Base-by-base conservation (phyloP, 2,888 invertebrate species). In the Choreutis nemorana region DNA sequence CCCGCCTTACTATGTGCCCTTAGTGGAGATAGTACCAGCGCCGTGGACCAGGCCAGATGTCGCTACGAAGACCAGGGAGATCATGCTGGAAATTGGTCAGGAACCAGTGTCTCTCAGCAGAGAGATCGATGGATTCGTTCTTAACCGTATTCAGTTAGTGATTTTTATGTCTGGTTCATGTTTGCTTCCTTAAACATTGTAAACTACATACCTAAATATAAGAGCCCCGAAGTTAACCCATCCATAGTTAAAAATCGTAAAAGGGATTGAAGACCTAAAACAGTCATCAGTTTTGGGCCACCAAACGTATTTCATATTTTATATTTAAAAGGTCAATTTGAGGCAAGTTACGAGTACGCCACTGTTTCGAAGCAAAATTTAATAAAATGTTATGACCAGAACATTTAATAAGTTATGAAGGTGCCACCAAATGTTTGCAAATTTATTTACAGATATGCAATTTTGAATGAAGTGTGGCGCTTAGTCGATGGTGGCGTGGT, bases 1-100 rank as follows among this genome's bases (percentile, higher is more conserved):
- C 64, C 97, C 97, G 3, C 97, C 97, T 0, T 97, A 97, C 63
- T 97, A 94, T 59, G 93, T 96, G 13, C 95, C 96, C 0, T 73
- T 97, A 24, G 94, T 96, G 1, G 97, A 98, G 77, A 81, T 98
- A 8, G 92, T 97, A 0, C 97, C 97, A 0, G 92, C 96, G 0
- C 92, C 94, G 3, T 96, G 94, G 94, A 97, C 97, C 0, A 85
- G 87, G 29, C 81, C 87, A 0, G 87, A 88, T 36, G 86, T 93
- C 6, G 83, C 89, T 1, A 73, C 78, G 25, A 87, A 84, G 56
- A 90, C 94, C 0, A 84, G 89, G 30, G 84, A 81, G 23, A 64
- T 85, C 10, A 91, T 97, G 92, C 75, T 84, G 30, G 90, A 92
- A 67, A 90, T 97, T 31, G 96, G 96, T 0, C 97, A 97, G 65